A percentile compares a stretch with the other conserved stretches of the same genome.
These are phyloP conservation scores for Cryptotermes secundus DNA, from an alignment of 1,140 invertebrate species.

Conservation along the genomic window DNA sequence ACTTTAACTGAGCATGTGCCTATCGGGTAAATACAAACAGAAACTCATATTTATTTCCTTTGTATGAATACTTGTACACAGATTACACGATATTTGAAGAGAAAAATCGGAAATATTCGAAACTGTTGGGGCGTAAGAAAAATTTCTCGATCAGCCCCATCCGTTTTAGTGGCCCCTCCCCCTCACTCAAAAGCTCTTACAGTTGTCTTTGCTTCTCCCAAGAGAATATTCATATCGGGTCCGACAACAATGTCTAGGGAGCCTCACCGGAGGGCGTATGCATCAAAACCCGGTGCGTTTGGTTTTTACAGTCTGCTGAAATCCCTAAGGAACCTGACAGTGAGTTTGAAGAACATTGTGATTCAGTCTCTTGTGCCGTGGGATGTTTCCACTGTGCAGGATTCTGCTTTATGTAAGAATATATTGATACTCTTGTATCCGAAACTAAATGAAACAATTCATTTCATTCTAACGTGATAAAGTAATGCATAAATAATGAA, in stretches of 20 bases:
- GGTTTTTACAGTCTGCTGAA: neutral
- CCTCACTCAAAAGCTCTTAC: too few species aligned
- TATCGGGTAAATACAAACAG: too few species aligned
- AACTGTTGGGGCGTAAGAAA: neutral
- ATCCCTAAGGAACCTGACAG: neutral
- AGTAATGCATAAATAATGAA: too few species aligned
- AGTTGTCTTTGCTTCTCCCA: too few species aligned
- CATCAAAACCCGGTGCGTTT: neutral
- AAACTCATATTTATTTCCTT: neutral
- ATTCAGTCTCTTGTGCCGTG: too few species aligned
- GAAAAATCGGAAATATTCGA: neutral
- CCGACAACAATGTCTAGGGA: neutral
- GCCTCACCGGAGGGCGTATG: neutral
- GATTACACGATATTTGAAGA: neutral
- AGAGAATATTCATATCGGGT: neutral
- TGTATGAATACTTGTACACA: neutral
- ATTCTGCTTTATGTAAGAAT: too few species aligned
- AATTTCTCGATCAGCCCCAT: neutral
- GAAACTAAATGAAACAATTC: too few species aligned
- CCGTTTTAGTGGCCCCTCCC: neutral
- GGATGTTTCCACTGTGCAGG: too few species aligned
- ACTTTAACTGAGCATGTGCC: too few species aligned
- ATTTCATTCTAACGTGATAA: too few species aligned
- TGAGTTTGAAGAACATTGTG: neutral
- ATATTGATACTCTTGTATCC: too few species aligned